Conservation (phyloP, 2,797 vertebrate species). For the Scolopax bukidnonensis region DNA sequence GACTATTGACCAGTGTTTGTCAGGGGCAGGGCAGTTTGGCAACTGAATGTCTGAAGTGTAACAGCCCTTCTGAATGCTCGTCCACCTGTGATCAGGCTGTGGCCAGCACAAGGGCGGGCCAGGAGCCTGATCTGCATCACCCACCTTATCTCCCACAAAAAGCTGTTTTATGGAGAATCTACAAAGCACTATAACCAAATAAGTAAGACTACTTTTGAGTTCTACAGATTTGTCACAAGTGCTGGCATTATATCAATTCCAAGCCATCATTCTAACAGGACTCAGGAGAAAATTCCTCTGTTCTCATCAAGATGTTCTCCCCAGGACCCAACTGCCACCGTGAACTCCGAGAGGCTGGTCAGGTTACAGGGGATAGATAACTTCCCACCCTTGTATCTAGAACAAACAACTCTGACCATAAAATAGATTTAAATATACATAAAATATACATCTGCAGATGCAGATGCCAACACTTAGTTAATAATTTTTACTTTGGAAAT, state of each 20-base stretch:
- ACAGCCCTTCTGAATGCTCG: not conserved
- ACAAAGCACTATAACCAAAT: not conserved
- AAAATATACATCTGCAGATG: not conserved
- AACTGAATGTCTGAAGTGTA: not conserved
- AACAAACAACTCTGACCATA: not conserved
- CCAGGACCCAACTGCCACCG: not conserved
- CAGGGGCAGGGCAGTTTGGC: not conserved
- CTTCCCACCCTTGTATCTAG: not conserved
- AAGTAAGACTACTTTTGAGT: not conserved
- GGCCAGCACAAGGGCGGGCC: not conserved
- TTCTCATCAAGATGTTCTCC: not conserved
- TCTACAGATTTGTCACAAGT: not conserved
- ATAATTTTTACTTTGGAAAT: not conserved
- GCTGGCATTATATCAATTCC: not conserved
- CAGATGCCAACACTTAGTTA: not conserved
- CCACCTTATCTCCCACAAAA: fast-evolving
- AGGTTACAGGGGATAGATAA: not conserved
- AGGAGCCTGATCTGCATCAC: not conserved
- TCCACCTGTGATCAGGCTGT: not conserved
- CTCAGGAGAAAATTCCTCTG: not conserved
- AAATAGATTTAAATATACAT: constrained; percentile 31
- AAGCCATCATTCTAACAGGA: not conserved
- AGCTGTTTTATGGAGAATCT: not conserved
- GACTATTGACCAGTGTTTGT: fast-evolving
- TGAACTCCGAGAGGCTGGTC: not conserved